Evolutionary conservation across 2,797 vertebrate genomes (phyloP), one percentile per base, ranked within the genome.

Genomic region (Sciaenops ocellatus): DNA sequence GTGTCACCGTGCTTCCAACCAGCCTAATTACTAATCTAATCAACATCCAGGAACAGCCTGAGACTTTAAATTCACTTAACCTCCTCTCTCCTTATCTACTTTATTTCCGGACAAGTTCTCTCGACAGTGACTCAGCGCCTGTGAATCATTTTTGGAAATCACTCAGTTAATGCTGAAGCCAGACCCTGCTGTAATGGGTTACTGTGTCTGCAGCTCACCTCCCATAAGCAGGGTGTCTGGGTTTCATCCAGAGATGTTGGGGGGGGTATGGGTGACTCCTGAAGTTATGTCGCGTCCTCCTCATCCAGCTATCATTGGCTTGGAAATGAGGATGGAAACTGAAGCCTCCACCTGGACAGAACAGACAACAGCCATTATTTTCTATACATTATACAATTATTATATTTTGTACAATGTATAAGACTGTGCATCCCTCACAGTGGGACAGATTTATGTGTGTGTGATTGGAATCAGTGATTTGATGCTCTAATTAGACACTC

Each of bases 151-250:
- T 30, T 54, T 20, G 48, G 28, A 62, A 28, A 75, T 59, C 38
- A 18, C 22, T 51, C 15, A 4, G 3, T 47, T 22, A n/a, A 41
- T 41, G 18, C 52, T 12, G 28, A 5, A 47, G 59, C 59, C 38
- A 38, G 47, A 20, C 15, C 26, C 57, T 47, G 38, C n/a, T 77
- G 44, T 51, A 16, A 46, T 5, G 48, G 30, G 7, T 55, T n/a
- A 69, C 17, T 41, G 38, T 47, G 50, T 79, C 56, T 44, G 73
- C 60, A 15, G n/a, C 66, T 80, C 76, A 70, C 44, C 68, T 50
- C 30, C 64, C 22, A 26, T 7, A 60, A 1, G 4, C 28, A 18
- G 50, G 52, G 34, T 50, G 59, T 38, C 59, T 51, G 68, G 76
- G 66, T 47, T 13, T n/a, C 54, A 13, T 18, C 7, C 12, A 5